Evolutionary conservation across 1,140 invertebrate genomes (phyloP).

Genomic region (Zaprionus gabonicus): DNA sequence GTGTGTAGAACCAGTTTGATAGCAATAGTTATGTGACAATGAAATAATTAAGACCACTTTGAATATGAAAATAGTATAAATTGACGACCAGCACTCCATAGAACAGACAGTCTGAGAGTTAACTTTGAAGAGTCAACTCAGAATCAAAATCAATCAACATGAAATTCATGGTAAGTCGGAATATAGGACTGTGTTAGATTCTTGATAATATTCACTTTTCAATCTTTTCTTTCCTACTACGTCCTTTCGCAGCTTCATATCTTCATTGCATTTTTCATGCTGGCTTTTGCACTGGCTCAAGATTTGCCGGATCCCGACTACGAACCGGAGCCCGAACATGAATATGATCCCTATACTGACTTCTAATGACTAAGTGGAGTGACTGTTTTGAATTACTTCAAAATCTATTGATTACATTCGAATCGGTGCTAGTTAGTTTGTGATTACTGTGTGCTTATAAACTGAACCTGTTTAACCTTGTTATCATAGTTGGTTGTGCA

Average conservation of each 20-base stretch:
- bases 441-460: no score
- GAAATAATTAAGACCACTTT: not conserved
- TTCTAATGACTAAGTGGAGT: no score
- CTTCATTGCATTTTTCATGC: not conserved
- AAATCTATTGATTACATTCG: no score
- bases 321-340: no score
- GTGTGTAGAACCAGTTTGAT: not conserved
- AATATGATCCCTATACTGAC: no score
- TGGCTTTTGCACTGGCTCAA: not conserved
- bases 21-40: not conserved
- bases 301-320: no score
- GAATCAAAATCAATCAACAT: not conserved
- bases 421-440: no score
- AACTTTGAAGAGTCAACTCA: constrained; percentile 2
- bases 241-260: not conserved
- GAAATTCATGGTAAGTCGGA: constrained; percentile 2
- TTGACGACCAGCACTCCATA: not conserved
- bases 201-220: not conserved
- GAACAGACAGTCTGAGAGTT: not conserved
- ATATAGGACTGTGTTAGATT: not conserved
- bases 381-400: no score
- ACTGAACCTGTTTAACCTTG: no score
- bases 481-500: no score
- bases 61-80: not conserved
- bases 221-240: no score